Evolutionary conservation across 2,797 vertebrate genomes (phyloP).

Genomic region (Peromyscus nudipes): DNA sequence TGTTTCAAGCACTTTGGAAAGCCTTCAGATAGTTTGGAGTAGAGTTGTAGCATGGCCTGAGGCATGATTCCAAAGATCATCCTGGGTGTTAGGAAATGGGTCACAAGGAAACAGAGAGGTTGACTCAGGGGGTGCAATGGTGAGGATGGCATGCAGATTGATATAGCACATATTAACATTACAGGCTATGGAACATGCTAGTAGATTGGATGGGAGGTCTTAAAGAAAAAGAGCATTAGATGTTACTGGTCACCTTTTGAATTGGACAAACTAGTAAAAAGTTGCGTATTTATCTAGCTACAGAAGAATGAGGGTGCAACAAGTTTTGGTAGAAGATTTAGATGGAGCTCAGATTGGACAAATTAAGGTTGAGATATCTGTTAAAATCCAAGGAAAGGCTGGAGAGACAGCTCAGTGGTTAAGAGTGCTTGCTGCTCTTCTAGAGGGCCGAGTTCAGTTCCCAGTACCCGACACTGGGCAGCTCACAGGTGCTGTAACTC

Average conservation of each 20-base stretch:
- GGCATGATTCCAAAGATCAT: not conserved
- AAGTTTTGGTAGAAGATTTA: not conserved
- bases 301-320: not conserved
- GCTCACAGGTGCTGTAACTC: not conserved
- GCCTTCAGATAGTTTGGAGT: not conserved
- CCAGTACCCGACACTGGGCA: not conserved
- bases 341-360: slow-evolving; percentile 52
- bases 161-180: not conserved
- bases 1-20: not conserved
- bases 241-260: not conserved
- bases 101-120: not conserved
- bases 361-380: not conserved
- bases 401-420: not conserved
- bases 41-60: not conserved
- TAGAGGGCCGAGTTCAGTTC: not conserved
- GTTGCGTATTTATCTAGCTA: not conserved
- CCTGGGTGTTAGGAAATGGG: not conserved
- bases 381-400: not conserved
- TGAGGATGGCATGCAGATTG: not conserved
- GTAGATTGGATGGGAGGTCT: not conserved
- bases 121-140: not conserved
- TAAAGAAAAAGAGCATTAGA: not conserved
- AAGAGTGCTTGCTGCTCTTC: not conserved
- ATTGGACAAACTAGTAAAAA: not conserved
- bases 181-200: not conserved